phyloP scores from a whole-genome alignment of 2,888 invertebrate species.

The Amaurobius ferox region DNA sequence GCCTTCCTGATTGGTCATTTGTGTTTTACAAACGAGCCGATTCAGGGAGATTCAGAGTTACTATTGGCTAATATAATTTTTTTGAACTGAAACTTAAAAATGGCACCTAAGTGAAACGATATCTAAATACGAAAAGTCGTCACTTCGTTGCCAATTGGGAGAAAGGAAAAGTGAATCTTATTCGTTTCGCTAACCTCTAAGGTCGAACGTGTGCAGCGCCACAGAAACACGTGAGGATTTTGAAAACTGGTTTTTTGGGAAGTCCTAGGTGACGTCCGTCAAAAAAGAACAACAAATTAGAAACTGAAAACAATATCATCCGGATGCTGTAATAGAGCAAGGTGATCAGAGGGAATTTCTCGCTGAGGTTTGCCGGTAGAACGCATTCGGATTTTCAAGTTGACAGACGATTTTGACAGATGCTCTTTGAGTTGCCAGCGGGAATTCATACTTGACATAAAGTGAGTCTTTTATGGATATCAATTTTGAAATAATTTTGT shows the following conservation, averaged over 20 bases:
- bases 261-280: slow-evolving; percentile 12
- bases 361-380: background rate
- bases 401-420: background rate
- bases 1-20: background rate
- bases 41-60: background rate
- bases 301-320: slow-evolving; percentile 14
- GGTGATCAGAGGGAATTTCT: background rate
- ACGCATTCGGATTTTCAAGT: background rate
- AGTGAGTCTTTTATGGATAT: background rate
- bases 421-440: background rate
- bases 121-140: background rate
- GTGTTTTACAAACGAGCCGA: background rate
- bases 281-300: slow-evolving; percentile 13
- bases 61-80: background rate
- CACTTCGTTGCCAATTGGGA: background rate
- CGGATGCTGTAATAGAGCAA: slow-evolving; percentile 11
- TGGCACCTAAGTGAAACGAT: background rate
- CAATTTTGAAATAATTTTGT: too few species aligned
- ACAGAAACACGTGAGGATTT: background rate
- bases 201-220: background rate
- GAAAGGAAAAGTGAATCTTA: background rate
- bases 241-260: slow-evolving; percentile 13
- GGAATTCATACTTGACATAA: background rate
- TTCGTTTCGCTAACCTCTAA: background rate
- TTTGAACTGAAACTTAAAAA: background rate